A percentile compares a stretch with the other conserved stretches of the same genome.
Conservation (phyloP, 2,797 vertebrate species). For the Parauchenoglanis ngamensis region DNA sequence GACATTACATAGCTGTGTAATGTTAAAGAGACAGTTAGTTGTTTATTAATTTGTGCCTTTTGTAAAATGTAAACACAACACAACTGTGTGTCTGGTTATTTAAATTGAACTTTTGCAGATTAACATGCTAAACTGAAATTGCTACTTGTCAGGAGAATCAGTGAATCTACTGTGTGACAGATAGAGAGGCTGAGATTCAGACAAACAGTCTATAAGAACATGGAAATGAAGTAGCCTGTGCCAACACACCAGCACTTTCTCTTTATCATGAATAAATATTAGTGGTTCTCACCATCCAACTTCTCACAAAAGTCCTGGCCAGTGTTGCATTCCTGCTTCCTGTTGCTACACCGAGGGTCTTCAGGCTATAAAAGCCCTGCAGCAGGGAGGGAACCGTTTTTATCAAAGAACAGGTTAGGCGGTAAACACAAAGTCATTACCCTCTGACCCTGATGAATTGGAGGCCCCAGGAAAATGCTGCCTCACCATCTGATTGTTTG, state of each 20-base stretch:
- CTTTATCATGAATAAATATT: conserved; percentile 81
- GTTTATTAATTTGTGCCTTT: not conserved
- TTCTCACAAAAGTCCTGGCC: conserved; percentile 60
- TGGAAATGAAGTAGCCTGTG: conserved; percentile 79
- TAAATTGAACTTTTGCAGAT: not conserved
- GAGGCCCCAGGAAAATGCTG: conserved; percentile 49
- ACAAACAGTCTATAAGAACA: conserved; percentile 77
- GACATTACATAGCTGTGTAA: not conserved
- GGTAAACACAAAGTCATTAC: conserved; percentile 79
- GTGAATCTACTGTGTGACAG: conserved; percentile 67
- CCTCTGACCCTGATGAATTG: conserved; percentile 67
- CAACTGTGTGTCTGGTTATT: not conserved
- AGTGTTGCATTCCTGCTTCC: conserved; percentile 69
- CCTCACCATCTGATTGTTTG: conserved; percentile 63
- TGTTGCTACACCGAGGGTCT: conserved; percentile 67
- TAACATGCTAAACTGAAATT: not conserved
- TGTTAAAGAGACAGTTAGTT: not conserved
- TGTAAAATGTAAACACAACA: not conserved
- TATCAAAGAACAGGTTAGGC: conserved; percentile 69
- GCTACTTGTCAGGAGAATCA: conserved; percentile 53
- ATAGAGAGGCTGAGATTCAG: conserved; percentile 68
- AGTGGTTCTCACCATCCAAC: conserved; percentile 67
- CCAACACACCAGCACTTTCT: conserved; percentile 76
- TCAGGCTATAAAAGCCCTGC: conserved; percentile 50
- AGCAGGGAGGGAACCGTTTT: conserved; percentile 54